A percentile compares a stretch with the other conserved stretches of the same genome.
Evolutionary conservation across 2,113 vertebrate genomes (phyloP).

Genomic region (Corythoichthys intestinalis): DNA sequence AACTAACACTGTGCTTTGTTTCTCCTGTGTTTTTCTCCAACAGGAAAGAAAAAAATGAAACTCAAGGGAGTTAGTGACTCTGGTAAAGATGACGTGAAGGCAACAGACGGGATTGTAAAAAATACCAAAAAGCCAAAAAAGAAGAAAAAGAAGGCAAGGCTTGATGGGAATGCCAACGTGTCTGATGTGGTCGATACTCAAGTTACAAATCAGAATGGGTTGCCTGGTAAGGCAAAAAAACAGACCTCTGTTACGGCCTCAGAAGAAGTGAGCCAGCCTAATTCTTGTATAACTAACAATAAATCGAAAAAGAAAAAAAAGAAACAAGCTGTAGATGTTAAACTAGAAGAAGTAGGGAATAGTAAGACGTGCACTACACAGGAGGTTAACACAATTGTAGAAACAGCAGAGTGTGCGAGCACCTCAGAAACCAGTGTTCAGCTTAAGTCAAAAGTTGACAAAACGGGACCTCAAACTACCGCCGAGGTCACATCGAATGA

Average conservation of each 20-base stretch:
- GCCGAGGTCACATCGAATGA: neutral
- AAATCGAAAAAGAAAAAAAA: neutral
- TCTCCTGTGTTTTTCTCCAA: neutral
- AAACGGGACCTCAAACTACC: neutral
- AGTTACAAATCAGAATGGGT: neutral
- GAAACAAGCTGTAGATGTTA: neutral
- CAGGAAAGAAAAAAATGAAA: constrained; percentile 30
- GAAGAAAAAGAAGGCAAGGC: constrained; percentile 24
- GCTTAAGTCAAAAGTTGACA: neutral
- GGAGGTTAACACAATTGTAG: neutral
- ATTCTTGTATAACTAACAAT: neutral
- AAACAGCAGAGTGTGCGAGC: neutral
- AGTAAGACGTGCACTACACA: neutral
- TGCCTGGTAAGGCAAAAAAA: no score
- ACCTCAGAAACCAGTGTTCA: neutral
- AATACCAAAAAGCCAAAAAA: constrained; percentile 41
- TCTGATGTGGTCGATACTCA: neutral
- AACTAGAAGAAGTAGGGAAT: neutral
- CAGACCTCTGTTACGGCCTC: neutral
- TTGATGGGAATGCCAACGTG: neutral
- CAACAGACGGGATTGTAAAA: neutral
- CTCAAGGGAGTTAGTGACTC: neutral
- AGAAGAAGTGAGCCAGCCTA: neutral
- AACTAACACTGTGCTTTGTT: neutral
- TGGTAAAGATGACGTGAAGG: neutral